Evolutionary conservation across 2,113 vertebrate genomes (phyloP).

Genomic region (Odocoileus virginianus): DNA sequence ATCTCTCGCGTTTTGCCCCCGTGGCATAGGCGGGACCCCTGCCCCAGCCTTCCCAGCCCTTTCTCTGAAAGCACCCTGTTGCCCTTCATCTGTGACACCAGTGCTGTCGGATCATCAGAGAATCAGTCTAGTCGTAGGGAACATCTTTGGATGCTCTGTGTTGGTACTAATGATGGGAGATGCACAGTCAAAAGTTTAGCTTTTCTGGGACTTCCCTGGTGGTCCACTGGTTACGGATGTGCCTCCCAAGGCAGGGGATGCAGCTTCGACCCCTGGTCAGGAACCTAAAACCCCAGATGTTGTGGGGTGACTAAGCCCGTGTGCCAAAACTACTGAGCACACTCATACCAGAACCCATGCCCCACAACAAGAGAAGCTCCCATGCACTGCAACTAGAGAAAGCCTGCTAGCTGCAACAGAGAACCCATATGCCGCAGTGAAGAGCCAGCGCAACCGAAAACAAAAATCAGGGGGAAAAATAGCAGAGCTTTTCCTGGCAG

Average conservation of each 20-base stretch:
- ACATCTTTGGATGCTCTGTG: too few species aligned
- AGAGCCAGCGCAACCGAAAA: background rate
- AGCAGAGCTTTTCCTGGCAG: background rate
- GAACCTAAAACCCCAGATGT: background rate
- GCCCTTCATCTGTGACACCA: background rate
- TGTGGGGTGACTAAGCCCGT: background rate
- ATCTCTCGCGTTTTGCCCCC: background rate
- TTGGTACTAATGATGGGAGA: background rate
- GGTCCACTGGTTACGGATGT: background rate
- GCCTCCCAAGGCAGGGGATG: background rate
- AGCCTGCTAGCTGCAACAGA: background rate
- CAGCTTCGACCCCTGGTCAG: background rate
- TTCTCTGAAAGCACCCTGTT: too few species aligned
- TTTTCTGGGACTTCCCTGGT: background rate
- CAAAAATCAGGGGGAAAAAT: background rate
- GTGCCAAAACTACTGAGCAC: background rate
- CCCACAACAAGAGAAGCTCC: background rate
- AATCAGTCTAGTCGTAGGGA: background rate
- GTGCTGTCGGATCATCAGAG: background rate
- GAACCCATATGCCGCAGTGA: fast-evolving
- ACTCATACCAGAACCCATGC: background rate
- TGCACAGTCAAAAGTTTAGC: background rate
- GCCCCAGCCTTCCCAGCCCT: background rate
- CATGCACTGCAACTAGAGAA: background rate
- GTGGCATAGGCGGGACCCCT: too few species aligned